phyloP scores from a whole-genome alignment of 2,113 vertebrate species.

The Actenoides lindsayi region DNA sequence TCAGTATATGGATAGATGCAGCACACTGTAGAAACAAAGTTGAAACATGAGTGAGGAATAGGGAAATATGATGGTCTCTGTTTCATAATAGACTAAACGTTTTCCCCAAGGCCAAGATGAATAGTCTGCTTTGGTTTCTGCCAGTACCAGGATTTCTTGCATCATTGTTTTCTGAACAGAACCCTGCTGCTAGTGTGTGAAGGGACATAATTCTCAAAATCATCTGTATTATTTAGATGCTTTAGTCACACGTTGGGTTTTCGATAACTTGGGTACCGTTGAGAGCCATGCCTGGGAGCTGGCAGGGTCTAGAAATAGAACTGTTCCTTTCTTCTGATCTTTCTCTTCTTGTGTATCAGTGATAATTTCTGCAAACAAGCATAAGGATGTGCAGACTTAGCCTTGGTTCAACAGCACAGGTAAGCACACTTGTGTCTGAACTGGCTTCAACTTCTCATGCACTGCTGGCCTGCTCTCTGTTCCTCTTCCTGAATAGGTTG shows the following conservation, averaged over 20 bases:
- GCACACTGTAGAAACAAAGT: not conserved
- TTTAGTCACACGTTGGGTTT: not conserved
- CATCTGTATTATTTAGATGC: not conserved
- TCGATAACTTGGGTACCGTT: not conserved
- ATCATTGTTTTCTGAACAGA: not conserved
- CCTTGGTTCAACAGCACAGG: not conserved
- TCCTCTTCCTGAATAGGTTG: conserved; percentile 70
- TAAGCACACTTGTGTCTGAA: not conserved
- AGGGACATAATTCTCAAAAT: not conserved
- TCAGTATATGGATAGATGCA: not conserved
- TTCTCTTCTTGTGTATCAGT: not conserved
- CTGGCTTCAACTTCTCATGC: not conserved
- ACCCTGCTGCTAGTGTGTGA: not conserved
- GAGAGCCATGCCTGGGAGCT: not conserved
- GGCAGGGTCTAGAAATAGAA: not conserved
- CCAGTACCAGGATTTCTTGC: not conserved
- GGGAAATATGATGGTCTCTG: not conserved
- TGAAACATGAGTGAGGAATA: not conserved
- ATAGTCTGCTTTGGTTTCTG: not conserved
- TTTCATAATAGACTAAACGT: not conserved
- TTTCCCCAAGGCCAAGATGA: not conserved
- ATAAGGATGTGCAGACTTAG: not conserved
- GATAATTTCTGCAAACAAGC: not conserved
- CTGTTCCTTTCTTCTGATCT: not conserved
- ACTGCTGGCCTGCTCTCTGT: not conserved